Evolutionary conservation across 2,888 invertebrate species (phyloP), one percentile per base, ranked within the genome.

Genomic region (Athalia circularis): DNA sequence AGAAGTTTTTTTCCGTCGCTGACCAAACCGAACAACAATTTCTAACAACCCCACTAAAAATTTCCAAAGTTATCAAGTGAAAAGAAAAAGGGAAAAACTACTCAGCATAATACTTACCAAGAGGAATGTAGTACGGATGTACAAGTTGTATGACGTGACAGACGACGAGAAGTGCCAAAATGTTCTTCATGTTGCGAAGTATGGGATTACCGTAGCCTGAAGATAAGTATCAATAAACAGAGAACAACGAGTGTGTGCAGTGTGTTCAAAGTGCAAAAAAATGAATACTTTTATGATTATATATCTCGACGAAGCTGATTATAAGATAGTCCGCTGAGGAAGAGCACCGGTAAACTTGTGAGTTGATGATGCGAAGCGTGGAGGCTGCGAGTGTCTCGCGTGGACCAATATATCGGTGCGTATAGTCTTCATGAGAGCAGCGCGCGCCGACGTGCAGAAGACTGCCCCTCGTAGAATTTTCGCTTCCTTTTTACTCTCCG

Each of bases 341-440:
- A 50, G 75, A 64, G 75, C 62, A 75, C 64, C 75, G 75, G 75
- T 75, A 62, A 75, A 61, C 64, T 75, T 64, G 75, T 75, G 75
- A 75, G 48, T 61, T 5, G 75, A 75, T 75, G 75, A 75, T 75
- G n/a, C 75, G 62, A 62, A 61, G 62, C 62, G 64, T 48, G 61
- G 64, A 75, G 48, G 62, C 75, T 75, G 62, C 48, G 61, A 75
- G 62, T 50, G 45, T 72, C 62, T 43, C 72, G 62, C 62, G 64
- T 64, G 48, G 75, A 75, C 47, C 13, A 47, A 59, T 72, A 72
- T 72, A 72, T 72, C 75, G 62, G 52, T 50, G 64, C 62, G 75
- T 59, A 59, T 13, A 50, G 59, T 72, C 50, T 75, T 64, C 50
- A 15, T 48, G 29, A 9, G 64, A 50, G 75, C 61, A 75, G 75